Conservation (phyloP, 2,113 vertebrate genomes). For the Empidonax traillii region DNA sequence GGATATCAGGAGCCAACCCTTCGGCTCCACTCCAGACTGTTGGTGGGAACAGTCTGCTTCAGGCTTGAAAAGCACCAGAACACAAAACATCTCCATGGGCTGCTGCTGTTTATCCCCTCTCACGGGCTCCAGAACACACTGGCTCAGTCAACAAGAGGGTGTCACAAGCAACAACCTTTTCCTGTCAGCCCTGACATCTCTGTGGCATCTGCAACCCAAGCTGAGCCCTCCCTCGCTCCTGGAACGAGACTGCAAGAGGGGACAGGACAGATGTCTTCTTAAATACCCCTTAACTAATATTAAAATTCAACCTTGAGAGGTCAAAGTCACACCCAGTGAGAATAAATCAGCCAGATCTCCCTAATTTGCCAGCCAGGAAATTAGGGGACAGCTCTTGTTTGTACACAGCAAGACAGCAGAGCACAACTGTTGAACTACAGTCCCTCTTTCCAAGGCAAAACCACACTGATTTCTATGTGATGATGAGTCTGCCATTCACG, state of each 20-base stretch:
- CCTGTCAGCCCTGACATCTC: neutral
- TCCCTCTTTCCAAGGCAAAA: neutral
- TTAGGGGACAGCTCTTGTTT: neutral
- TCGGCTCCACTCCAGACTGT: neutral
- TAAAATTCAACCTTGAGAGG: neutral
- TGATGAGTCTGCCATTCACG: neutral
- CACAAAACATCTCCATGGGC: accelerated
- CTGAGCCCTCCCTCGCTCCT: neutral
- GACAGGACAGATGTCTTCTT: neutral
- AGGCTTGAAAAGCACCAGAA: neutral
- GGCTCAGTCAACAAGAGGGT: neutral
- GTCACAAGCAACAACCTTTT: neutral
- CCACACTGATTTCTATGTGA: neutral
- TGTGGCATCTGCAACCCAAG: neutral
- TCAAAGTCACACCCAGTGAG: neutral
- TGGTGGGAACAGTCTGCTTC: neutral
- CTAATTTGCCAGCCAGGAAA: neutral
- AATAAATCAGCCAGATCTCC: neutral
- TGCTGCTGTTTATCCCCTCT: neutral
- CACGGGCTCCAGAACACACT: accelerated
- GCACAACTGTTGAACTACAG: neutral
- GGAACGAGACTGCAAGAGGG: neutral
- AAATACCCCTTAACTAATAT: neutral
- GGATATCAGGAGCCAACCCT: neutral
- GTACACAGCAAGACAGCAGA: neutral